These are phyloP conservation scores for Meta bourneti DNA, from an alignment of 2,888 invertebrate species.

Conservation along the genomic window DNA sequence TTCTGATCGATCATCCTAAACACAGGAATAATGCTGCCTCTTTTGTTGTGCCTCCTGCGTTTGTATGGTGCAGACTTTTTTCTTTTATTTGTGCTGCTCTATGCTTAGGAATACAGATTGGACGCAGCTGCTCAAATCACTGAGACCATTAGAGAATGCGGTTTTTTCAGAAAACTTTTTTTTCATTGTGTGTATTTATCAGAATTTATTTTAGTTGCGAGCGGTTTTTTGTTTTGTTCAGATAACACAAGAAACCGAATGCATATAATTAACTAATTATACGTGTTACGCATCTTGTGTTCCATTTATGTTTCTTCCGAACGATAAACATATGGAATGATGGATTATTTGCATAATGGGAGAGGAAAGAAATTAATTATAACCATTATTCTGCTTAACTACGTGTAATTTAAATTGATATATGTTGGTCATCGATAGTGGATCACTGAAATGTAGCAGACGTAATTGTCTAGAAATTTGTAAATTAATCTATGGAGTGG, in stretches of 20 bases:
- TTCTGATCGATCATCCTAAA: conserved; percentile 58
- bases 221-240: neutral
- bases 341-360: neutral
- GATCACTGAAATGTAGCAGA: neutral
- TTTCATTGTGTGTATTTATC: neutral
- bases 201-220: neutral
- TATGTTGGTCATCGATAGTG: neutral
- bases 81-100: conserved; percentile 7
- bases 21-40: conserved; percentile 51
- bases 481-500: neutral
- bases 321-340: neutral
- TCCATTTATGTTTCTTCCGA: neutral
- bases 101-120: conserved; percentile 67
- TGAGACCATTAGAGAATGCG: conserved; percentile 59
- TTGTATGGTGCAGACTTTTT: conserved; percentile 1
- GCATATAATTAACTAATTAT: neutral
- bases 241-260: neutral
- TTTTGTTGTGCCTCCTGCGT: conserved; percentile 27
- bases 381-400: neutral
- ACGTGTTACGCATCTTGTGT: neutral
- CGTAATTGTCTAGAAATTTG: neutral
- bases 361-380: neutral
- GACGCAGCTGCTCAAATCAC: conserved; percentile 72
- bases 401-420: neutral
- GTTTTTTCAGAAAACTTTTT: neutral